These are phyloP conservation scores for Eupithecia tripunctaria DNA, from an alignment of 2,888 invertebrate species.

Conservation along the genomic window DNA sequence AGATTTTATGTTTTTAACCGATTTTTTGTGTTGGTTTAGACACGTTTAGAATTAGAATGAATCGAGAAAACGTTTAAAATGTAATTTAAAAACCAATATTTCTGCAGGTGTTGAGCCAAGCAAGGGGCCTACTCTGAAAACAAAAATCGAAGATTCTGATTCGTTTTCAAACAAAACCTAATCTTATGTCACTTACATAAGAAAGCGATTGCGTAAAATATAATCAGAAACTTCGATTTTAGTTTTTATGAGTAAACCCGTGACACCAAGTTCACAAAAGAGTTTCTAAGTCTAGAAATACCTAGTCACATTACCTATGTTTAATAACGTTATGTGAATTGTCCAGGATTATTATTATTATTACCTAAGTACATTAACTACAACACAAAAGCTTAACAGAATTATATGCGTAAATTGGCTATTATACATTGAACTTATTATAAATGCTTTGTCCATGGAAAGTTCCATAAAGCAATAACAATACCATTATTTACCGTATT, in stretches of 20 bases:
- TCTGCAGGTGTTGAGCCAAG: neutral
- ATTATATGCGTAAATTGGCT: neutral
- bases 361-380: neutral
- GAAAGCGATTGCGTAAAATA: no score
- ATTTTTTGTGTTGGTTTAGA: neutral
- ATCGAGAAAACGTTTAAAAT: neutral
- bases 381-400: neutral
- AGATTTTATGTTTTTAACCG: neutral
- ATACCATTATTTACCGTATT: constrained; percentile 47
- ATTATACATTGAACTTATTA: neutral
- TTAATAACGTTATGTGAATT: no score
- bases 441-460: constrained; percentile 32
- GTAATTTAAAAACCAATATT: neutral
- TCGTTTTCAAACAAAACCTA: no score
- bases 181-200: no score
- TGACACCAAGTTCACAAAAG: no score
- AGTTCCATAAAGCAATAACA: constrained; percentile 43
- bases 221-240: no score
- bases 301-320: neutral
- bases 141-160: no score
- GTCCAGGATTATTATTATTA: no score
- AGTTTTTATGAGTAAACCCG: no score
- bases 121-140: neutral
- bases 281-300: neutral
- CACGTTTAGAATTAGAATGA: neutral